phyloP scores from a whole-genome alignment of 2,888 invertebrate species.

The Dione juno region DNA sequence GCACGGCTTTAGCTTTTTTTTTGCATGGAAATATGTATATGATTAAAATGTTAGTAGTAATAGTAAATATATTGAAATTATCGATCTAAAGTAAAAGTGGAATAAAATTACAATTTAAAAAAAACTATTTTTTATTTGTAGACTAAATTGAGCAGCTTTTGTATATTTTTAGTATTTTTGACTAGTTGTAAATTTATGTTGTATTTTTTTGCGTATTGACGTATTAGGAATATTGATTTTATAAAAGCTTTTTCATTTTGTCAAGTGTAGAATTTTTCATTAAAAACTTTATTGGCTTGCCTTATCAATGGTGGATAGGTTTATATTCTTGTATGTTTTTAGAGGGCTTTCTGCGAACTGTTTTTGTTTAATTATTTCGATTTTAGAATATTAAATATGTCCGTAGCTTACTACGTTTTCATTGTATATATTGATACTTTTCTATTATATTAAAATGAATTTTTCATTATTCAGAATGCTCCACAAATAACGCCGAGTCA shows the following conservation, averaged over 20 bases:
- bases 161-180: background rate
- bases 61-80: no score
- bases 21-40: slow-evolving; percentile 36
- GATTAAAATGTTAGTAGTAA: no score
- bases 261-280: slow-evolving; percentile 1
- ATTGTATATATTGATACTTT: slow-evolving; percentile 5
- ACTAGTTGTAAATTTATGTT: background rate
- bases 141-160: background rate
- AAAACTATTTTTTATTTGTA: background rate
- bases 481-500: slow-evolving; percentile 77
- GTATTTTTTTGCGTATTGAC: background rate
- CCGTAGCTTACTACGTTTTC: background rate
- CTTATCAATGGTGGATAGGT: background rate
- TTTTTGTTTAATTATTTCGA: background rate
- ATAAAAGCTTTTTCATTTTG: background rate
- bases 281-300: background rate
- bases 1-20: slow-evolving; percentile 38
- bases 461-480: slow-evolving; percentile 60
- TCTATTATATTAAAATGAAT: background rate
- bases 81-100: no score
- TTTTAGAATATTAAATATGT: background rate
- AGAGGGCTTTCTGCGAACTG: slow-evolving; percentile 1
- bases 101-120: no score
- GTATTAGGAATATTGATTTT: background rate
- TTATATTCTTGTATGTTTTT: background rate